Base-by-base conservation (phyloP, 53 echinoderm and acorn worm species). In the Crossaster papposus region DNA sequence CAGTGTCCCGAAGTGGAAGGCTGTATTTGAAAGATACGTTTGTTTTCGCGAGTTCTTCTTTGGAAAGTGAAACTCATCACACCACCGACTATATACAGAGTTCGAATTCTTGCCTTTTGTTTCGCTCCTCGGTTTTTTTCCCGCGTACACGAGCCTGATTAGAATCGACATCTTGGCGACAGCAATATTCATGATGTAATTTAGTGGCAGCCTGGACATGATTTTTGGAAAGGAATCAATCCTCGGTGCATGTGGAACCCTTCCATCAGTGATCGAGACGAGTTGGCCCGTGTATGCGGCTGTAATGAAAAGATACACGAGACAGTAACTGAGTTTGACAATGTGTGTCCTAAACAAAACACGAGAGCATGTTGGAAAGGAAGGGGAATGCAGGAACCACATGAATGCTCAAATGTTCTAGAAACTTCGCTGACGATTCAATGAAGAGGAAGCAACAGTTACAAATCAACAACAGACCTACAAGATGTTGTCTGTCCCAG, bases 401-500 rank as follows among this genome's bases (percentile, higher is more conserved):
- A 74, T 34, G 15, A 18, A 35, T 8, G 20, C 13, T 35, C 3
- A 35, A 34, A 74, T 22, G 12, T 74, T 35, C 23, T 24, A 13
- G 35, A 31, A 33, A 15, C 17, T 31, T 74, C 36, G 71, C 74
- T 13, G 35, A 15, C 28, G 64, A n/a, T n/a, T n/a, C n/a, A n/a
- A n/a, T n/a, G n/a, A 81, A 22, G 26, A 64, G 22, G 62, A 36
- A 65, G 81, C 64, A 36, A 82, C 36, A n/a, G 9, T 14, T 20
- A 37, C 20, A n/a, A 44, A 34, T 30, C 82, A 82, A 82, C 38
- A 36, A n/a, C 34, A 20, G 64, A 23, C 44, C 18, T 12, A 64
- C 82, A 10, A 82, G 65, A 82, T 64, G 70, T 72, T 83, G 24
- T 70, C 71, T 72, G n/a, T 18, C 33, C 53, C 52, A 14, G 53